phyloP scores from a whole-genome alignment of 2,113 vertebrate genomes.

The Chaetorhynchus papuensis region DNA sequence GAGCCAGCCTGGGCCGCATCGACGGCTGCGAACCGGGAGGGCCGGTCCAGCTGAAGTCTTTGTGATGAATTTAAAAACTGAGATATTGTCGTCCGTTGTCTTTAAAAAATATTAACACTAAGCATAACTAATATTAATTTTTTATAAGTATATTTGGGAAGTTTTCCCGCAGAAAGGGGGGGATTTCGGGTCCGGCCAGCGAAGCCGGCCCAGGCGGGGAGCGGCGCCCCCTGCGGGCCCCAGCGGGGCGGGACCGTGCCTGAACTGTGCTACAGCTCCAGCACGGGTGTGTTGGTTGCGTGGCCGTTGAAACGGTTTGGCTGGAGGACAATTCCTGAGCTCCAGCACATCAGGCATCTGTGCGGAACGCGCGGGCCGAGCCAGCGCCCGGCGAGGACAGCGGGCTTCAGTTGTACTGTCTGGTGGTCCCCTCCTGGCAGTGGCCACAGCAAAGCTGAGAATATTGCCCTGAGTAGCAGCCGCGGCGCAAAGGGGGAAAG shows the following conservation, averaged over 20 bases:
- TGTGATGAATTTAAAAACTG: neutral
- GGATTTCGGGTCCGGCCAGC: neutral
- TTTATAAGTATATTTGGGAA: too few species aligned
- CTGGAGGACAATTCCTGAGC: too few species aligned
- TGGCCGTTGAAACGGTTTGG: fast-evolving
- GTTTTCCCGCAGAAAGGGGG: too few species aligned
- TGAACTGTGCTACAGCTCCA: fast-evolving
- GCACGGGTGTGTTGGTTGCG: fast-evolving
- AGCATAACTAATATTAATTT: neutral
- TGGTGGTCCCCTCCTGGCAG: too few species aligned
- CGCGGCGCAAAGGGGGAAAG: neutral
- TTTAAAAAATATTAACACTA: too few species aligned
- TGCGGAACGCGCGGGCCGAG: neutral
- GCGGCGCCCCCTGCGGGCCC: neutral
- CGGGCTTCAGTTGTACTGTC: neutral
- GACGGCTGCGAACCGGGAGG: neutral
- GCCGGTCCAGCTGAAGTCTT: too few species aligned
- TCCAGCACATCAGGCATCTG: neutral
- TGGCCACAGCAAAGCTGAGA: neutral
- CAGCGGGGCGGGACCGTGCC: neutral
- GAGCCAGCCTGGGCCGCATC: neutral
- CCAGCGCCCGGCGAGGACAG: neutral
- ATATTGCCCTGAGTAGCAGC: neutral
- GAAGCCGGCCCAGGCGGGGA: neutral
- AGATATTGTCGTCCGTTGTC: fast-evolving